A percentile compares a stretch with the other conserved stretches of the same genome.
Evolutionary conservation across 2,797 vertebrate genomes (phyloP).

Genomic region (Taeniopygia guttata): DNA sequence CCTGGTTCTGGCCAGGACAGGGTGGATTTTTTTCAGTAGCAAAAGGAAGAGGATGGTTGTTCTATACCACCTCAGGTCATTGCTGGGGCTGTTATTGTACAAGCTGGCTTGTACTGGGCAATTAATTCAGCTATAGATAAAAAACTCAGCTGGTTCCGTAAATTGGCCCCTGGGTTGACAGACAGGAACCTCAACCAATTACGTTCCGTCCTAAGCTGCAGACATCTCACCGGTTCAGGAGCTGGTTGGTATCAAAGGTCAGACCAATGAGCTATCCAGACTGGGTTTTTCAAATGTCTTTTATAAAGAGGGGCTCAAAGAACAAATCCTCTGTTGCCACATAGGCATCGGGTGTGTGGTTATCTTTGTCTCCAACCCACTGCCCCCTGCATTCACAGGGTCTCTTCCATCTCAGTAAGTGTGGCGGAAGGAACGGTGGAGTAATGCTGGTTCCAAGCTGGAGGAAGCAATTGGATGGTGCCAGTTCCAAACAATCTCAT

Average conservation of each 20-base stretch:
- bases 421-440: neutral
- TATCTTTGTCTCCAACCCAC: neutral
- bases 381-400: neutral
- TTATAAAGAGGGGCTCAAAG: neutral
- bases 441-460: neutral
- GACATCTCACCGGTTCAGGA: neutral
- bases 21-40: neutral
- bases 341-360: neutral
- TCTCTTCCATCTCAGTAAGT: too few relatives aligned
- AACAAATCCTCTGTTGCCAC: neutral
- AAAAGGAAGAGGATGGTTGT: neutral
- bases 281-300: neutral
- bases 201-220: neutral
- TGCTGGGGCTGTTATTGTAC: neutral
- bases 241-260: neutral
- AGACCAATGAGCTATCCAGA: neutral
- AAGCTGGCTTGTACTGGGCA: neutral
- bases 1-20: neutral
- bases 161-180: neutral
- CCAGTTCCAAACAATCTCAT: fast-evolving
- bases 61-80: neutral
- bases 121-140: neutral
- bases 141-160: neutral
- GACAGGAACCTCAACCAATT: neutral
- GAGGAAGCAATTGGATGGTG: neutral